These are phyloP conservation scores for Caenorhabditis imperialis DNA, from an alignment of 2,888 invertebrate genomes.

Conservation along the genomic window DNA sequence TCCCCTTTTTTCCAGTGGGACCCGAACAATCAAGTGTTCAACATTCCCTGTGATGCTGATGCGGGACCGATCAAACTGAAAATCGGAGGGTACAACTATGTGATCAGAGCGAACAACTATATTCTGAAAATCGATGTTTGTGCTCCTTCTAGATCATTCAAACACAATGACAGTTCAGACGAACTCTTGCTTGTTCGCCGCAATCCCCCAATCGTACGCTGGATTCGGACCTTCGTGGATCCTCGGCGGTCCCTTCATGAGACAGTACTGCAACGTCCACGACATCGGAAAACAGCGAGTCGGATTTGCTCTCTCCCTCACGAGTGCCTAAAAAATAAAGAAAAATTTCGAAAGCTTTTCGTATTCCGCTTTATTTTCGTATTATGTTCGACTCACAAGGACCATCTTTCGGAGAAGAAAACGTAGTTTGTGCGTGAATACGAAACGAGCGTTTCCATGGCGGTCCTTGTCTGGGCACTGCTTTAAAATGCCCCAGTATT, in stretches of 20 bases:
- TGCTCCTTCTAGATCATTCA: no score
- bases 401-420: constrained; percentile 8
- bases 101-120: constrained; percentile 41
- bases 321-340: constrained; percentile 2
- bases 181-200: constrained; percentile 51
- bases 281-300: constrained; percentile 57
- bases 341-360: background rate
- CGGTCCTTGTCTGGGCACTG: constrained; percentile 14
- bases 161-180: background rate
- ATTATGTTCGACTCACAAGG: constrained; percentile 6
- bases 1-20: constrained; percentile 41
- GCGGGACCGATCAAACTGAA: constrained; percentile 45
- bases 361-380: constrained; percentile 4
- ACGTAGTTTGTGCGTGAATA: constrained; percentile 28
- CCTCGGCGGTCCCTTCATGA: constrained; percentile 66
- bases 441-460: constrained; percentile 15
- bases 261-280: constrained; percentile 63
- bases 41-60: constrained; percentile 39
- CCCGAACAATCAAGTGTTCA: constrained; percentile 42
- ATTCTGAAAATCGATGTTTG: constrained; percentile 43
- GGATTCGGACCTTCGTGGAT: constrained; percentile 67
- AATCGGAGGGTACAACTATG: constrained; percentile 38
- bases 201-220: constrained; percentile 38
- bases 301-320: constrained; percentile 51
- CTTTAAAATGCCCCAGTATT: constrained; percentile 8